Percentiles rank a stretch among this genome's conserved stretches.
These are phyloP conservation scores for Amiota communis DNA, from an alignment of 2,888 invertebrate species.

Conservation along the genomic window DNA sequence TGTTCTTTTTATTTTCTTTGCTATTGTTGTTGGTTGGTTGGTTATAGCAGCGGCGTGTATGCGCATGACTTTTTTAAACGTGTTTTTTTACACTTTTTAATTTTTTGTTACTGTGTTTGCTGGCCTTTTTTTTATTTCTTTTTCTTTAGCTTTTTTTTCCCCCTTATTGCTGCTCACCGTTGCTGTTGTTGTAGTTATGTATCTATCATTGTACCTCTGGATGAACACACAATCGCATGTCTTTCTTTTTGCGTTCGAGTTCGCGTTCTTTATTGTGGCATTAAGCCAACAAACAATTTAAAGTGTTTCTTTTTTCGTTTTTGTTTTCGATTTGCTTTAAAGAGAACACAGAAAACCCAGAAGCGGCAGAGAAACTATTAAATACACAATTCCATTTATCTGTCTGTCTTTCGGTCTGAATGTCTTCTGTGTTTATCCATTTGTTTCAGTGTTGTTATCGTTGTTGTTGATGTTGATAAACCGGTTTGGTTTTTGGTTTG, in stretches of 20 bases:
- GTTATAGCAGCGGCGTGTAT: slow-evolving; percentile 21
- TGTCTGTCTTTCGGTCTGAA: slow-evolving; percentile 27
- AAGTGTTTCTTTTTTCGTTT: slow-evolving; percentile 59
- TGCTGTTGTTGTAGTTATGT: too few relatives aligned
- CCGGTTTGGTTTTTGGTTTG: slow-evolving; percentile 57
- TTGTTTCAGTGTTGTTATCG: slow-evolving; percentile 49
- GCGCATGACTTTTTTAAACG: slow-evolving; percentile 59
- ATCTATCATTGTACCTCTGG: slow-evolving; percentile 2
- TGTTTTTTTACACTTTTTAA: slow-evolving; percentile 37
- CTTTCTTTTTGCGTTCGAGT: slow-evolving; percentile 23
- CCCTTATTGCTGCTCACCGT: slow-evolving; percentile 3
- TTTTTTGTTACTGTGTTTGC: background rate
- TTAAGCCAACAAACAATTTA: slow-evolving; percentile 66
- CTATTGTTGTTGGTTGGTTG: background rate
- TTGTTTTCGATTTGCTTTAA: slow-evolving; percentile 19
- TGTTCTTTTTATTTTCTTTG: slow-evolving; percentile 12
- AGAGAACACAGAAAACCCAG: slow-evolving; percentile 27
- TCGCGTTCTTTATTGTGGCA: slow-evolving; percentile 56
- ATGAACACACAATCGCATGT: background rate
- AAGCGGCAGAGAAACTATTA: slow-evolving; percentile 41
- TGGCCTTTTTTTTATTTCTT: background rate
- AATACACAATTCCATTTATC: slow-evolving; percentile 35
- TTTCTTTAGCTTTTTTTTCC: background rate
- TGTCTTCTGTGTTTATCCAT: slow-evolving; percentile 9
- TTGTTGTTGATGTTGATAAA: slow-evolving; percentile 61